Evolutionary conservation across 2,113 vertebrate species (phyloP), one percentile per base, ranked within the genome.

Genomic region (Australoheros scitulus): DNA sequence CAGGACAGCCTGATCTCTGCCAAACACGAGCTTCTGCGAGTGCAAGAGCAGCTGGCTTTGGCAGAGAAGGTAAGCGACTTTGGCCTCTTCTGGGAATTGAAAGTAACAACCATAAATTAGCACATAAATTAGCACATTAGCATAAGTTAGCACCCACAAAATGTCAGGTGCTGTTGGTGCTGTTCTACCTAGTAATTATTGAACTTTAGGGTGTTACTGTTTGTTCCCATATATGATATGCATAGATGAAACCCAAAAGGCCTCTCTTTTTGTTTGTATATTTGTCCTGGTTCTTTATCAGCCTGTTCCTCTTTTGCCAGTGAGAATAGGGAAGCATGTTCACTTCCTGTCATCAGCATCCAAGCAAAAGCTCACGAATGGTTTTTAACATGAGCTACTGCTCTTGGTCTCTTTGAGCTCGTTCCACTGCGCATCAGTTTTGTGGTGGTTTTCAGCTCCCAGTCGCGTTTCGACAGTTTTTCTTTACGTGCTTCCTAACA

Each of bases 1-100:
- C 97, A 99, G 91, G 96, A 98, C 61, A 96, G 96, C 91, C 95
- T 99, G 47, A 94, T 95, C 18, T 93, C 96, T 3, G 95, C 98
- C 79, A 99, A 97, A 84, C 98, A 99, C 3, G 96, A 99, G 34
- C 95, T 99, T 6, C 96, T 99, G 56, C 96, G 95, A 84, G 96
- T 98, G 76, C 97, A 97, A 92, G 97, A 98, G 82, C 97, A 99
- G 90, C 95, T 99, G 15, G 82, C 94, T 52, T 58, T 97, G 93
- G 97, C 98, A 72, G 97, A 99, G 89, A 98, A 99, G 98, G 98
- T 99, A 87, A 50, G 81, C 9, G 9, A 36, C 63, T 24, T 26
- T 58, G 6, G 34, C 26, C 13, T 60, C 29, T 57, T 76, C 68
- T 20, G 22, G 17, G 29, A 26, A 24, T 14, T 38, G 18, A 76